Base-by-base conservation (phyloP, 2,113 vertebrate species). In the Chionodraco myersi region DNA sequence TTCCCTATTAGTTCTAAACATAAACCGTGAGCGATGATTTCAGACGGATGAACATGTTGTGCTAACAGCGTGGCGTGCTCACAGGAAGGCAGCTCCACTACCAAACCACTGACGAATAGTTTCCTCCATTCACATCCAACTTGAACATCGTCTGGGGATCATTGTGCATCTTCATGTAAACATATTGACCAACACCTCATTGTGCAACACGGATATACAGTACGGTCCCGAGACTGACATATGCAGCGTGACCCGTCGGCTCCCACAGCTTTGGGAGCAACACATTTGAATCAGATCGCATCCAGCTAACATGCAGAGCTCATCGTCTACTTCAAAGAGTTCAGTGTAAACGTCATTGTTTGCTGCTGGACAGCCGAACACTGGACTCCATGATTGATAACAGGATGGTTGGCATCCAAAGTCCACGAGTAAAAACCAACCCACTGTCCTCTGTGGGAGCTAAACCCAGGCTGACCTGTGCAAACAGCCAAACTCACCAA, bases 221-320 rank as follows among this genome's bases (percentile, higher is more conserved):
- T 30, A 54, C 21, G 18, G 44, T 49, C 47, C 60, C 60, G 59
- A 72, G 48, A 83, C 65, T 67, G 57, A 83, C 69, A 59, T 49
- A 45, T 44, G 62, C 80, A 78, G 78, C 58, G 73, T 41, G 58
- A 80, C 58, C 8, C 10, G 16, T 80, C 58, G 47, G 65, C 56
- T 72, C n/a, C 23, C 18, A 79, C 41, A 78, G 78, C 85, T 89
- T 92, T 91, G 89, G 87, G 87, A 84, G 75, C 81, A 81, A 67
- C 48, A 84, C 57, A 73, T 62, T 71, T 68, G 10, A 77, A 88
- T 58, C 26, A 41, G 30, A 66, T 21, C 21, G 21, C 21, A 21
- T 21, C 21, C 21, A 21, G 21, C 21, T 21, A 21, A 21, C 21
- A 21, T 21, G 21, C 41, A 13, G 16, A 77, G 58, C 74, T 34